Conservation (phyloP, 2,113 vertebrate species). For the Peucedramus taeniatus region DNA sequence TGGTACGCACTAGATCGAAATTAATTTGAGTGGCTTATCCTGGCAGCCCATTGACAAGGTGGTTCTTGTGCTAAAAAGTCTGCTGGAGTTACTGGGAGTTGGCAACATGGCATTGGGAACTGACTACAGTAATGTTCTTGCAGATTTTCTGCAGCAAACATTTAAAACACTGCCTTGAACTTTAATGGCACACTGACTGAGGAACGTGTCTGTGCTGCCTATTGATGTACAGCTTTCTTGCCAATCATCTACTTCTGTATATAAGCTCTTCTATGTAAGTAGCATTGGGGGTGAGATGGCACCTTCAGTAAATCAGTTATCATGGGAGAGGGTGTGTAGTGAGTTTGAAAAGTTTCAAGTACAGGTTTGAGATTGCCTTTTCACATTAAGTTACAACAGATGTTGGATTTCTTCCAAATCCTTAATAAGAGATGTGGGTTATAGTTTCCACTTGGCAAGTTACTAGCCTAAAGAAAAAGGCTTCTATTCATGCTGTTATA, state of each 20-base stretch:
- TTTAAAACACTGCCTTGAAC: background rate
- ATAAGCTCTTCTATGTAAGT: background rate
- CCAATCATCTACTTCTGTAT: background rate
- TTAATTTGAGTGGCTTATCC: background rate
- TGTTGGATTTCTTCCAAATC: conserved; percentile 31
- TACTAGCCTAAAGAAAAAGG: conserved; percentile 22
- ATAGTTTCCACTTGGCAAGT: conserved; percentile 33
- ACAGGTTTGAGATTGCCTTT: conserved; percentile 1
- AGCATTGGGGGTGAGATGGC: background rate
- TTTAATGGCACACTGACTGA: background rate
- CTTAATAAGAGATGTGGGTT: conserved; percentile 19
- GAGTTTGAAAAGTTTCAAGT: background rate
- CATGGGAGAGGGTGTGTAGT: background rate
- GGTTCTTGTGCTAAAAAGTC: background rate
- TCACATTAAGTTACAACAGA: conserved; percentile 26
- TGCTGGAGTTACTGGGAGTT: background rate
- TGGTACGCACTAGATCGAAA: background rate
- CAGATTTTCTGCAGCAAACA: background rate
- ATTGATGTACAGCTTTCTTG: background rate
- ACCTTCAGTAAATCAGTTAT: background rate
- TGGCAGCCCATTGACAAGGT: background rate
- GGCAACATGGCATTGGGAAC: background rate
- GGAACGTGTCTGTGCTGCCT: fast-evolving
- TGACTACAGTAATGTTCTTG: background rate
- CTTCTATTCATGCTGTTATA: conserved; percentile 44